phyloP scores from a whole-genome alignment of 2,113 vertebrate genomes.

The Panthera leo region DNA sequence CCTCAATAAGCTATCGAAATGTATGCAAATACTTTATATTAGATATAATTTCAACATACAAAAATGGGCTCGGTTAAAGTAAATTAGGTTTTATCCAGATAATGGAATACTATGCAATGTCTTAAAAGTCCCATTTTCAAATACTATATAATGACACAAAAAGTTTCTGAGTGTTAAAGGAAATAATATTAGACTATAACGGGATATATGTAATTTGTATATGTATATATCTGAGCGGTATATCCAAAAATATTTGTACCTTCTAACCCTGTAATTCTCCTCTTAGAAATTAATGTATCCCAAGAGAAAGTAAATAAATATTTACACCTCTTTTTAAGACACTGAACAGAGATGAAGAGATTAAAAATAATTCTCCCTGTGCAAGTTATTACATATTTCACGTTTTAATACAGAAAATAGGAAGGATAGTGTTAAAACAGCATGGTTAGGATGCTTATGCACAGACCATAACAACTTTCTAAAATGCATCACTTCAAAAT shows the following conservation, averaged over 20 bases:
- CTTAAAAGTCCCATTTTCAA: background rate
- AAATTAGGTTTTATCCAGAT: constrained; percentile 18
- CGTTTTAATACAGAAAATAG: background rate
- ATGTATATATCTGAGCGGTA: background rate
- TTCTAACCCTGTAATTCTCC: background rate
- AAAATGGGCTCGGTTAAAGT: background rate
- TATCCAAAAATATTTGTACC: background rate
- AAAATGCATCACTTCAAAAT: background rate
- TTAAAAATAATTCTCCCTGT: constrained; percentile 32
- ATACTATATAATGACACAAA: background rate
- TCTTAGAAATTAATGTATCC: constrained; percentile 12
- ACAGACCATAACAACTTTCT: background rate
- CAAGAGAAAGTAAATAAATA: constrained; percentile 6
- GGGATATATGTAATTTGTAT: background rate
- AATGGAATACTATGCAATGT: background rate
- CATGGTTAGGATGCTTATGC: background rate
- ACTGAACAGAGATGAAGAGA: background rate
- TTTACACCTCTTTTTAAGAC: background rate
- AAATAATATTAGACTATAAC: background rate
- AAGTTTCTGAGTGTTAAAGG: constrained; percentile 14
- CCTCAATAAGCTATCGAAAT: background rate
- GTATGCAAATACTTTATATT: background rate
- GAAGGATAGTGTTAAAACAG: background rate
- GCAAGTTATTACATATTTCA: background rate
- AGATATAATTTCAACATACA: background rate